Evolutionary conservation across 1,140 invertebrate genomes (phyloP), one percentile per base, ranked within the genome.

Genomic region (Helicoverpa armigera): DNA sequence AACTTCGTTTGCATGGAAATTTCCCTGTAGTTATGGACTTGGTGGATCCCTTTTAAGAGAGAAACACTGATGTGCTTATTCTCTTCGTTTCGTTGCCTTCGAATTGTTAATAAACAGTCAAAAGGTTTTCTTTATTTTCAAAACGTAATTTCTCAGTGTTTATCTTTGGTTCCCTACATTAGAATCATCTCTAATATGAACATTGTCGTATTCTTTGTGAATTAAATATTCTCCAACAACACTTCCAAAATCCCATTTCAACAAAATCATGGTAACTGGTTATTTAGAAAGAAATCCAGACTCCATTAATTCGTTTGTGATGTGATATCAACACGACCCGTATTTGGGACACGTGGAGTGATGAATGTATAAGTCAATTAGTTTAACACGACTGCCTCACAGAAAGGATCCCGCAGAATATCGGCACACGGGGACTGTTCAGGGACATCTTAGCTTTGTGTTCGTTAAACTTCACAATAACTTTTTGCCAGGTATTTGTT

Each of bases 1-100:
- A 14, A 51, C 18, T 77, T 29, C 75, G 54, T 63, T 65, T 77
- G 75, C 67, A 77, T 77, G 75, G 75, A 77, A 77, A 77, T 77
- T 77, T 65, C 43, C 75, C 75, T 65, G 75, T 67, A 65, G 50
- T 65, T 31, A 14, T 69, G n/a, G 65, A 12, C 43, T 50, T 43
- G 65, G 14, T n/a, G 63, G 31, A 69, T 69, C 65, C 65, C 65
- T 69, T 3, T 31, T 16, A 9, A 69, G 16, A 18, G 35, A 9
- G 5, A 7, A 43, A 43, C 35, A 43, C 7, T 9, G 35, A 43
- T 43, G 5, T 43, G 9, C 35, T 5, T 43, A 43, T 43, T 43
- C 35, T 43, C 35, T 43, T 9, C 35, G 7, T 9, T 43, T 43
- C 35, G 5, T 43, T 43, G 9, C 35, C 35, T 9, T 9, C 35